Base-by-base conservation (phyloP, 1,140 invertebrate genomes). In the Oscheius sp. region DNA sequence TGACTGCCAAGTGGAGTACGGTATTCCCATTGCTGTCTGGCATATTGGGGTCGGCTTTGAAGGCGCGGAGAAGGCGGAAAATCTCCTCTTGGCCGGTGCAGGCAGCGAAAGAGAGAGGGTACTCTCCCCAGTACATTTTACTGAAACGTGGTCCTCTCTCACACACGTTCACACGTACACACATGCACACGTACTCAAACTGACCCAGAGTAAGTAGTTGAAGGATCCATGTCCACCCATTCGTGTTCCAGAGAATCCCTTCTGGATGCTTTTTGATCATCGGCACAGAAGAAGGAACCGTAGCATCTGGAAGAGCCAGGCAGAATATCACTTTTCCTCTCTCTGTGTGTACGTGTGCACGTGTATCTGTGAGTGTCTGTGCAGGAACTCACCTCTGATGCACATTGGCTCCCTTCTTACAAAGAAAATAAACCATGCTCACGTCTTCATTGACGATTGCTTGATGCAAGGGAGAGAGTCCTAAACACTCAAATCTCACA, bases 1-100 rank as follows among this genome's bases (percentile, higher is more conserved):
- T 97, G 45, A 97, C 93, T 10, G 97, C 86, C 90, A 98, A 92
- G 82, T 98, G 95, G 3, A 97, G 86, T 0, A 94, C 92, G 0
- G 94, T 97, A 81, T 98, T 98, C 46, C 95, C 95, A 85, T 97
- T 97, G 0, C 92, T 93, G 81, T 98, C 95, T 86, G 95, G 93
- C 32, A 90, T 90, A 85, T 97, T 90, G 0, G 93, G 93, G 87
- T 97, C 90, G 0, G 93, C 94, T 20, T 93, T 93, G 85, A 92
- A 90, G 0, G 94, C 93, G 42, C 97, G 84, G 68, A 97, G 92
- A 77, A 98, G 87, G 13, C 95, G 88, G 79, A 95, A 96, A 84
- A 94, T 95, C 85, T 98, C 95, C 84, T 97, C 94, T 87, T 97
- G 95, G 0, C 92, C 92, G 0, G 97, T 87, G 84, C 94, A 97